phyloP scores from a whole-genome alignment of 2,888 invertebrate genomes.

The Xestia c-nigrum region DNA sequence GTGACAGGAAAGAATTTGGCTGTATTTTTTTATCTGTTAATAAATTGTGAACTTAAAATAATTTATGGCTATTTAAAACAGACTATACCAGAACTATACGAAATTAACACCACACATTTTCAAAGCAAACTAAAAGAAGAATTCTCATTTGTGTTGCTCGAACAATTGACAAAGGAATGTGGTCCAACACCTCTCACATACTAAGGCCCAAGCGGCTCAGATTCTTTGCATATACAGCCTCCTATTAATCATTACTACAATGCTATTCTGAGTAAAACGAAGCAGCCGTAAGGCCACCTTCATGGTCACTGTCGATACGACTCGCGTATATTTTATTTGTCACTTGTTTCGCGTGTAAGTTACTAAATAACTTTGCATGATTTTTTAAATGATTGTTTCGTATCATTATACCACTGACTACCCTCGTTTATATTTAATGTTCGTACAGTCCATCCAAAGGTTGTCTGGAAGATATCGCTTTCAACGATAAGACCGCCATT shows the following conservation, averaged over 20 bases:
- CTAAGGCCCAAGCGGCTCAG: constrained; percentile 7
- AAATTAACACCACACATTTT: not conserved
- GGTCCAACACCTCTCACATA: constrained; percentile 20
- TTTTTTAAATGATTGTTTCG: not conserved
- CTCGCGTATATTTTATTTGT: not conserved
- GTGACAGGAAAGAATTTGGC: not conserved
- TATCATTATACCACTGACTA: not conserved
- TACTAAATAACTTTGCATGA: not conserved
- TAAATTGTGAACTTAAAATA: not conserved
- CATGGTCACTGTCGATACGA: not conserved
- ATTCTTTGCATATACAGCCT: constrained; percentile 45
- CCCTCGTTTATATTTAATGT: not conserved
- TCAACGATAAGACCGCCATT: not conserved
- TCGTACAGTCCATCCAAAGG: not conserved
- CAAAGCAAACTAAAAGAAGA: constrained; percentile 3
- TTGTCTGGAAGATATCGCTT: not conserved
- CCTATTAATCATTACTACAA: constrained; percentile 47
- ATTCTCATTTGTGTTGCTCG: constrained; percentile 14
- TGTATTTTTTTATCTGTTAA: not conserved
- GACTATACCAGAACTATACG: not conserved
- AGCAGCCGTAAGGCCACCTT: not conserved
- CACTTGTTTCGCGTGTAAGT: not conserved
- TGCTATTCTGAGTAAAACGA: constrained; percentile 1
- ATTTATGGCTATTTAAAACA: not conserved
- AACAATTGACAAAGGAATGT: constrained; percentile 56